Evolutionary conservation across 1,140 invertebrate species (phyloP).

Genomic region (Caenorhabditis briggsae): DNA sequence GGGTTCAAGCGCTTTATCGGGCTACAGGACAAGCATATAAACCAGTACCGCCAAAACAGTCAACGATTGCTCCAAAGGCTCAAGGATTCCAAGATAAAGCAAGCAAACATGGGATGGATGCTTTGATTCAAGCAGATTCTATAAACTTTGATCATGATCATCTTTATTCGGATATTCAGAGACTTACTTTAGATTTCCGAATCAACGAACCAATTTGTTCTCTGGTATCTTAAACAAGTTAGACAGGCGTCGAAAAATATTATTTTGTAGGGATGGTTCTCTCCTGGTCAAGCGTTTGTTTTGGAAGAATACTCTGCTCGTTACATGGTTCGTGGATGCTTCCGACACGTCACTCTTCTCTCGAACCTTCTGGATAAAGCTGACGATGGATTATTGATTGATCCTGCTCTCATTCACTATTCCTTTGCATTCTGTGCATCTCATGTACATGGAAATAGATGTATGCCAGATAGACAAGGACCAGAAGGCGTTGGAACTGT

Average conservation of each 20-base stretch:
- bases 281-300: slow-evolving; percentile 97
- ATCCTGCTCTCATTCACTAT: slow-evolving; percentile 97
- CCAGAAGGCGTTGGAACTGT: slow-evolving; percentile 98
- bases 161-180: slow-evolving; percentile 91
- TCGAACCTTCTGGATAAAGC: slow-evolving; percentile 93
- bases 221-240: slow-evolving; percentile 82
- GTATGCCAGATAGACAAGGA: slow-evolving; percentile 81
- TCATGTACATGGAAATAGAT: slow-evolving; percentile 97
- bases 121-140: slow-evolving; percentile 94
- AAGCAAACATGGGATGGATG: slow-evolving; percentile 97
- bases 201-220: slow-evolving; percentile 97
- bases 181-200: slow-evolving; percentile 91
- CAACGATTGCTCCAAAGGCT: slow-evolving; percentile 78
- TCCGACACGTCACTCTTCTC: slow-evolving; percentile 94
- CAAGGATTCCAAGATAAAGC: slow-evolving; percentile 85
- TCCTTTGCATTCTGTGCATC: slow-evolving; percentile 98
- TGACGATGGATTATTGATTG: slow-evolving; percentile 94
- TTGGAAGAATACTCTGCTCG: slow-evolving; percentile 97
- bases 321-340: slow-evolving; percentile 97
- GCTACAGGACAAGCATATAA: slow-evolving; percentile 99
- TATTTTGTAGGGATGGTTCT: slow-evolving; percentile 93
- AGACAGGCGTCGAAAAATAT: not conserved
- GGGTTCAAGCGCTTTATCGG: slow-evolving; percentile 97
- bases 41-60: slow-evolving; percentile 87
- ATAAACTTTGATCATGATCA: slow-evolving; percentile 94